These are phyloP conservation scores for Allacma fusca DNA, from an alignment of 2,888 invertebrate genomes.

Conservation along the genomic window DNA sequence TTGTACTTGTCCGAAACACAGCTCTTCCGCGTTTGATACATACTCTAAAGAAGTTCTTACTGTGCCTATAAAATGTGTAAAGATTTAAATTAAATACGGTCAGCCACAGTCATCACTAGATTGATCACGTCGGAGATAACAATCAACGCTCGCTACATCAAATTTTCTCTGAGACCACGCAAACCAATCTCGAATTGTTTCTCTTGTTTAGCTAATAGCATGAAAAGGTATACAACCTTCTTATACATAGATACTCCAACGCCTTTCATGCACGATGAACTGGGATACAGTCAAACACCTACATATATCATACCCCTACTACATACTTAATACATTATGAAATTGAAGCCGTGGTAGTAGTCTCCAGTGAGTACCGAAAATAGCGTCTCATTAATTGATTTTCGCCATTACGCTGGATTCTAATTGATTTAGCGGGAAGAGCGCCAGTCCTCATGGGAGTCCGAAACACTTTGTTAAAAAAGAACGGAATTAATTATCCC, in stretches of 20 bases:
- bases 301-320: background rate
- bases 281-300: too few species aligned
- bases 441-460: background rate
- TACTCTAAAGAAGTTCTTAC: too few species aligned
- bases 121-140: slow-evolving; percentile 12
- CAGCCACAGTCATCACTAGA: slow-evolving; percentile 1
- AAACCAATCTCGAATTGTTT: slow-evolving; percentile 7
- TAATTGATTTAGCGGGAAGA: slow-evolving; percentile 9
- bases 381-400: slow-evolving; percentile 6
- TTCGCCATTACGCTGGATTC: slow-evolving; percentile 2
- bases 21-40: too few species aligned
- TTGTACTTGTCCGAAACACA: too few species aligned
- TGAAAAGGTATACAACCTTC: too few species aligned
- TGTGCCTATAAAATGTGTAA: too few species aligned
- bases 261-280: too few species aligned
- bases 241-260: too few species aligned
- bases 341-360: background rate
- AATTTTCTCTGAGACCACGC: background rate
- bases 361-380: background rate
- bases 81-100: background rate
- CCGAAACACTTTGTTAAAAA: slow-evolving; percentile 1
- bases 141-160: background rate
- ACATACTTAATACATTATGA: background rate
- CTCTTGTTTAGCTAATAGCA: background rate
- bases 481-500: slow-evolving; percentile 9